Evolutionary conservation across 1,140 invertebrate species (phyloP).

Genomic region (Arion vulgaris): DNA sequence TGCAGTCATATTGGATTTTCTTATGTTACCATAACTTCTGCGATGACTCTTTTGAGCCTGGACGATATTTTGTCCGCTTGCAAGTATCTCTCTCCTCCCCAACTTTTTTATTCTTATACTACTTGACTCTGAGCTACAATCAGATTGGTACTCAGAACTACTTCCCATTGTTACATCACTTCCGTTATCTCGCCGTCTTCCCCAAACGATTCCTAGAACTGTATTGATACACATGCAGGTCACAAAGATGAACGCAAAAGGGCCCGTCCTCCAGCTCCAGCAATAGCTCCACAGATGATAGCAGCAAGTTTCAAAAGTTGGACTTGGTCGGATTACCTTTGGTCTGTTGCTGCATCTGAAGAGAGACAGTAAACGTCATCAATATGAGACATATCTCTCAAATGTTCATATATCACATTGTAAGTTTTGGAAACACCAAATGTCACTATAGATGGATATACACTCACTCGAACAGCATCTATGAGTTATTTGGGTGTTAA

Average conservation of each 20-base stretch:
- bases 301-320: background rate
- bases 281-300: background rate
- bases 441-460: too few relatives aligned
- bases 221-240: background rate
- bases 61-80: too few relatives aligned
- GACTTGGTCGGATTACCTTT: background rate
- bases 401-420: too few relatives aligned
- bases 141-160: background rate
- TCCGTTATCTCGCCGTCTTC: background rate
- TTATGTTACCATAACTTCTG: background rate
- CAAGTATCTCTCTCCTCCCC: background rate
- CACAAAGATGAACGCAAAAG: background rate
- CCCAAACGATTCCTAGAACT: background rate
- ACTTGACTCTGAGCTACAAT: background rate
- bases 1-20: too few relatives aligned
- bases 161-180: constrained; percentile 15
- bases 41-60: too few relatives aligned
- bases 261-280: background rate
- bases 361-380: background rate
- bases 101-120: background rate
- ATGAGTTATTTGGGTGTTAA: too few relatives aligned
- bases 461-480: too few relatives aligned
- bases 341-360: background rate
- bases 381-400: too few relatives aligned
- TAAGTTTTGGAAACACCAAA: too few relatives aligned